Evolutionary conservation across 2,113 vertebrate genomes (phyloP), one percentile per base, ranked within the genome.

Genomic region (Struthidea cinerea): DNA sequence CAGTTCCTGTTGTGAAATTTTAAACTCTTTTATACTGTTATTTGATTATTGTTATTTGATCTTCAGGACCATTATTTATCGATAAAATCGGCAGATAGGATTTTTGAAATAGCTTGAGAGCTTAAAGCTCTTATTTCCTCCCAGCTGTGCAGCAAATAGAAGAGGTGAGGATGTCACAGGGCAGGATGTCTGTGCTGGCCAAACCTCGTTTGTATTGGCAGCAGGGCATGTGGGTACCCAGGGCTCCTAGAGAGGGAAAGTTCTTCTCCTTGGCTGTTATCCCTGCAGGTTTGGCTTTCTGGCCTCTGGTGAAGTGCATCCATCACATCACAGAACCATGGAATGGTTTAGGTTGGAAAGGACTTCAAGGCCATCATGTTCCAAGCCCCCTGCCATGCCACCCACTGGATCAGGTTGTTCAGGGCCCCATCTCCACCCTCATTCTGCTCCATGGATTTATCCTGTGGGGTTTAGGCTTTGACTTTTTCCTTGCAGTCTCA

Each of bases 201-300:
- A 71, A 53, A 10, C 20, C 39, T 33, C 0, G 0, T 55, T 35
- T 22, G 5, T 0, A 0, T 7, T 35, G 64, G 37, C 55, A 84
- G 63, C n/a, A 13, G 41, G 11, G 16, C 6, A 0, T 5, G 23
- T 8, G 26, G 21, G 16, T 17, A n/a, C 19, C 17, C 35, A 11
- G 7, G 30, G 33, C 16, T 49, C 22, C 16, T 30, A 39, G 35
- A 42, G 33, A 42, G 21, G 57, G 4, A 11, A 37, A 30, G 12
- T 12, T 64, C 44, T 77, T 47, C 57, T 90, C 37, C 2, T 1
- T 23, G 44, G 32, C 41, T 56, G 7, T 37, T 37, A 26, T 4
- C 30, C 2, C 1, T 37, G 17, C 9, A 59, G 47, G 33, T 8
- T 60, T 75, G 59, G n/a, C 47, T 78, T 26, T 44, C 56, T 79